A percentile compares a stretch with the other conserved stretches of the same genome.
Evolutionary conservation across 1,140 invertebrate genomes (phyloP).

Genomic region (Neodiprion fabricii): DNA sequence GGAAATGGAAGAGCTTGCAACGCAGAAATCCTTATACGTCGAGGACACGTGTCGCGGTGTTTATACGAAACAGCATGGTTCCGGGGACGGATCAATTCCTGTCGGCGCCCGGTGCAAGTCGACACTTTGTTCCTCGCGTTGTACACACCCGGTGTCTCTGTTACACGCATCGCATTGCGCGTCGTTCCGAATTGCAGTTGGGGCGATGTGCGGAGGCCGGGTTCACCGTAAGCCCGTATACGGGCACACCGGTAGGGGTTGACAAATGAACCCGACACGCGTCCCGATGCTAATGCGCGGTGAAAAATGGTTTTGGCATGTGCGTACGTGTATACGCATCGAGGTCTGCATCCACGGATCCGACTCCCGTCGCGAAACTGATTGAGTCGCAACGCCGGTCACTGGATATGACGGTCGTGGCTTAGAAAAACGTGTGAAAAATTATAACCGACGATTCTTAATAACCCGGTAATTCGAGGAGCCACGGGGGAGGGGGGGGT

Average conservation of each 20-base stretch:
- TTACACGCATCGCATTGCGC: neutral
- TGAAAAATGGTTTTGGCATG: conserved; percentile 12
- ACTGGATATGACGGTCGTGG: neutral
- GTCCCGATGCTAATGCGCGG: conserved; percentile 11
- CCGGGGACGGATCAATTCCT: neutral
- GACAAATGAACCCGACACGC: conserved; percentile 15
- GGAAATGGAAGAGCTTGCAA: neutral
- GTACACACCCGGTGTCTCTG: neutral
- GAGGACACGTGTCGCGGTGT: neutral
- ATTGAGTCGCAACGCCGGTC: conserved; percentile 9
- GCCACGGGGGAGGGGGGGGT: too few relatives aligned
- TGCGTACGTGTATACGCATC: neutral
- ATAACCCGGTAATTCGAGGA: neutral
- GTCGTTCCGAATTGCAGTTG: neutral
- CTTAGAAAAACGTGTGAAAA: neutral
- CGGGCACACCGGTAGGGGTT: neutral
- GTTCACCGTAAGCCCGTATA: neutral
- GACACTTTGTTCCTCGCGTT: neutral
- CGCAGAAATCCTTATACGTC: neutral
- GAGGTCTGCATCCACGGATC: too few relatives aligned
- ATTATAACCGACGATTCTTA: neutral
- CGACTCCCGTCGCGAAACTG: neutral
- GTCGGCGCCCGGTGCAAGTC: too few relatives aligned
- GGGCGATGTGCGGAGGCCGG: too few relatives aligned
- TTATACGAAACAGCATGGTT: conserved; percentile 7